phyloP scores from a whole-genome alignment of 2,113 vertebrate species.

The Crocuta crocuta region DNA sequence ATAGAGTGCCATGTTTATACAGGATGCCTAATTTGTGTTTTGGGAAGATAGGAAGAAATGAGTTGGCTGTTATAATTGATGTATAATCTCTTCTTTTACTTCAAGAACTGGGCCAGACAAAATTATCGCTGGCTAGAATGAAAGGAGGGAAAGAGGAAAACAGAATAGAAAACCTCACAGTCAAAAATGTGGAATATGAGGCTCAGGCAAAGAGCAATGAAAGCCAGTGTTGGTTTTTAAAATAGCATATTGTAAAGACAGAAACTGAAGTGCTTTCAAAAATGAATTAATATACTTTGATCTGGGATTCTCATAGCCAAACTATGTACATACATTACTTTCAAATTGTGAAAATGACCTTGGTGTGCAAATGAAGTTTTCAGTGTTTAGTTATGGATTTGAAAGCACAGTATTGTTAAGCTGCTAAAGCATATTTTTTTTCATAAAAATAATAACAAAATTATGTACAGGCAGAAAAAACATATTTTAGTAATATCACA shows the following conservation, averaged over 20 bases:
- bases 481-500: constrained; percentile 28
- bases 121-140: neutral
- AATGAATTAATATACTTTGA: constrained; percentile 32
- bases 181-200: neutral
- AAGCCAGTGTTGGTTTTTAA: neutral
- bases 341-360: constrained; percentile 32
- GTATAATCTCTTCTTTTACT: constrained; percentile 6
- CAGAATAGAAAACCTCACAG: neutral
- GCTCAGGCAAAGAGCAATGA: neutral
- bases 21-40: constrained; percentile 10
- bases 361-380: constrained; percentile 20
- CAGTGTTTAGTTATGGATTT: neutral
- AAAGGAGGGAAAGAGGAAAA: neutral
- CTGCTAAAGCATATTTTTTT: constrained; percentile 26
- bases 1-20: neutral
- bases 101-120: neutral
- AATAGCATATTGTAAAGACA: neutral
- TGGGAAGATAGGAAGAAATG: neutral
- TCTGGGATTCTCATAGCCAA: constrained; percentile 9
- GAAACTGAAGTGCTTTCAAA: constrained; percentile 40
- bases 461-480: neutral
- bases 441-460: constrained; percentile 64
- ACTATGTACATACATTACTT: neutral
- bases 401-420: constrained; percentile 27
- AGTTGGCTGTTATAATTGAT: neutral